Evolutionary conservation across 2,797 vertebrate genomes (phyloP), one percentile per base, ranked within the genome.

Genomic region (Melanotaenia trifasciata): DNA sequence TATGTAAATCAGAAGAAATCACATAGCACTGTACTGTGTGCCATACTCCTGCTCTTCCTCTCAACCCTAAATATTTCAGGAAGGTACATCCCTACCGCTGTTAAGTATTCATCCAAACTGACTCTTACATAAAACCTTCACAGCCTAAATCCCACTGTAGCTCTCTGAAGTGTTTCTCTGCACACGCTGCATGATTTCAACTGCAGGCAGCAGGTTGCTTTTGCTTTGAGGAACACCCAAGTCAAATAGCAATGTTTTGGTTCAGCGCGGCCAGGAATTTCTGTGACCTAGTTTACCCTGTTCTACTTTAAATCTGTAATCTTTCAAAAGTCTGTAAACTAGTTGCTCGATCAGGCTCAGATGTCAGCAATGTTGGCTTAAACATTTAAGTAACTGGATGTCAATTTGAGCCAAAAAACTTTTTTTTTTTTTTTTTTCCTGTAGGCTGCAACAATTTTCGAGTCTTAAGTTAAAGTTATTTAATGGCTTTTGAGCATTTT

Each of bases 31-130:
- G 20, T 14, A 61, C 22, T 56, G 38, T 26, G 18, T 35, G 70
- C 61, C 59, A 40, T 28, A 12, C 58, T 22, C 51, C 22, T 43
- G 26, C 38, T 58, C 50, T 16, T 58, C 38, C 45, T 38, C 62
- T 66, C 36, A 22, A 28, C 30, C 11, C 33, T 54, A 22, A 38
- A n/a, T 53, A 54, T 63, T 64, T 67, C 10, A 64, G 36, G 60
- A 33, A 56, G 56, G 1, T 56, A 13, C 58, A 63, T 50, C 43
- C 22, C 36, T 54, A 26, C 47, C 58, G 50, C 14, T 51, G n/a
- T 40, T 54, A 68, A 72, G 76, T 58, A 60, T 68, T 76, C 69
- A 56, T 45, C 54, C n/a, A 11, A 14, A 28, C 51, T 33, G 32
- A 66, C 61, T 65, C 35, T 59, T 73, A 43, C 65, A 67, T 61